Evolutionary conservation across 2,797 vertebrate genomes (phyloP), one percentile per base, ranked within the genome.

Genomic region (Dermochelys coriacea): DNA sequence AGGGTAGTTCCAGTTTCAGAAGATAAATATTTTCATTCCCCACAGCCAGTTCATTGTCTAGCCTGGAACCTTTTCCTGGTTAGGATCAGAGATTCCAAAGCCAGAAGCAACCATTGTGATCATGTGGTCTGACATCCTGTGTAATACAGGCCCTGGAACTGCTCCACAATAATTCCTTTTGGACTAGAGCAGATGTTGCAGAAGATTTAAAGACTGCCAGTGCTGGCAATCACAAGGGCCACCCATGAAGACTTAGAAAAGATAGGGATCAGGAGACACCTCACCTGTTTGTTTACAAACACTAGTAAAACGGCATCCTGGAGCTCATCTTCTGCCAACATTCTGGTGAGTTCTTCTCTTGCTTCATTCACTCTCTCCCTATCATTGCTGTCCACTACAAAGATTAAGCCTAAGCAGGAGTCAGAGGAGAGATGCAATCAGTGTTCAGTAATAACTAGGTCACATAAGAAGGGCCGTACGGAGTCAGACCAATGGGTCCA

Each of bases 321-420:
- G 91, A 99, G 98, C 97, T 99, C 99, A 18, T 99, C 99, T 93
- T 99, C 99, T 0, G 99, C 99, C 97, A 99, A 98, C 99, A 99
- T 99, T 96, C 99, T 98, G 99, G 99, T 99, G 93, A 99, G 98
- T 94, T 99, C 99, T 96, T 99, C 99, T 71, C 99, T 98, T 54
- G 99, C 99, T 96, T 99, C 99, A 21, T 99, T 99, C 85, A 99
- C 99, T 57, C 99, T 98, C 96, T 99, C 99, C 21, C 99, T 98
- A 93, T 99, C 99, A 83, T 99, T 99, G 96, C 99, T 99, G 98
- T 99, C 99, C 89, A 99, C 99, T 97, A 99, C 99, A 94, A 99
- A 99, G 97, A 99, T 99, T 98, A 99, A 97, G 81, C 99, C 99
- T 97, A 59, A 87, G 89, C 21, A 71, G 11, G 68, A 71, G 37